phyloP scores from a whole-genome alignment of 2,797 vertebrate genomes.

The Phylloscopus collybita region DNA sequence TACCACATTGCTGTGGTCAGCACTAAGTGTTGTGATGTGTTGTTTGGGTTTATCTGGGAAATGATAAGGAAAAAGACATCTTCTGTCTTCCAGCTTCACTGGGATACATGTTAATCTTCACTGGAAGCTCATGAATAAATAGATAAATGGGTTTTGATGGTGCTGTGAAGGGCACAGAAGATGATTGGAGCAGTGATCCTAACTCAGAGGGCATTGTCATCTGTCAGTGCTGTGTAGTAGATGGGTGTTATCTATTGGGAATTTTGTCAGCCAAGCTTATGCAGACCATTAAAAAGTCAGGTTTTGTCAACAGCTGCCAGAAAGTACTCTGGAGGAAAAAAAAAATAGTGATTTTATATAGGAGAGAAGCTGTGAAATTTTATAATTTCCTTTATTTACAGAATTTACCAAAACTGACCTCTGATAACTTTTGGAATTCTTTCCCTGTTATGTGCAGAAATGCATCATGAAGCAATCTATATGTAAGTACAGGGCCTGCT shows the following conservation, averaged over 20 bases:
- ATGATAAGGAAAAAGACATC: not conserved
- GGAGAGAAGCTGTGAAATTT: not conserved
- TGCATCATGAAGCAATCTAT: not conserved
- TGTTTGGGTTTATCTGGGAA: not conserved
- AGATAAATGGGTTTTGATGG: not conserved
- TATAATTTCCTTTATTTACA: not conserved
- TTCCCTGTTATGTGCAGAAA: not conserved
- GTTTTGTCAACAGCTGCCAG: not conserved
- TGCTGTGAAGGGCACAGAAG: not conserved
- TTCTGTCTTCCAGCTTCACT: not conserved
- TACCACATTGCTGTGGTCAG: not conserved
- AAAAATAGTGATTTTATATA: not conserved
- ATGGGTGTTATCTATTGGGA: not conserved
- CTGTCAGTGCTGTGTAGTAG: not conserved
- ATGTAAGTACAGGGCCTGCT: not conserved
- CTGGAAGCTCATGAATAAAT: conserved; percentile 2
- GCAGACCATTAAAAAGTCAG: not conserved
- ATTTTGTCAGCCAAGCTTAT: not conserved
- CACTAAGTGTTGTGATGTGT: not conserved
- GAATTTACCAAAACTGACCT: not conserved
- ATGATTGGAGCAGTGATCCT: not conserved
- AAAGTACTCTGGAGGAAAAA: not conserved
- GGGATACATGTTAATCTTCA: not conserved
- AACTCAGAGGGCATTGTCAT: not conserved
- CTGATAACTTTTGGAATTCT: not conserved